Base-by-base conservation (phyloP, 2,797 vertebrate genomes). In the Natrix natrix region DNA sequence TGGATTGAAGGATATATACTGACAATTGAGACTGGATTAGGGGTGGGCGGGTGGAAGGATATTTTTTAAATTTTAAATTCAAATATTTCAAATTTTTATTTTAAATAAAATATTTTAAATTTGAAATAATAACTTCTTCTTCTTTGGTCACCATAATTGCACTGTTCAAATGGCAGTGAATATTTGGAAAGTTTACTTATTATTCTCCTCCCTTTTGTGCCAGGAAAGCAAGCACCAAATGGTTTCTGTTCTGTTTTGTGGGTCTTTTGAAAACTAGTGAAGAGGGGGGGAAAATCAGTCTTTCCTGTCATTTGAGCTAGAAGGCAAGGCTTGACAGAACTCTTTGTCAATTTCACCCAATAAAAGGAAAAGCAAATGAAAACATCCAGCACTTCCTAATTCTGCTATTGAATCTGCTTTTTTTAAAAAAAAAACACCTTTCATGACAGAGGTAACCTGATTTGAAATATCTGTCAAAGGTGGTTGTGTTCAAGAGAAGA, bases 11-110 rank as follows among this genome's bases (percentile, higher is more conserved):
- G n/a, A 69, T 69, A 32, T 26, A 28, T 63, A 63, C 10, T 63
- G 61, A 63, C 26, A 63, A 12, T 63, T 63, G 61, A 63, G 61
- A 63, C 26, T 63, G 61, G 61, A 28, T 63, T 12, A 20, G 20
- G 7, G 7, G 8, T 0, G 60, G 59, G 24, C 26, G 1, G 0
- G 0, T 63, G 28, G 63, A 66, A 66, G n/a, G 63, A 32, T 69
- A 69, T 69, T 69, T 69, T 32, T 69, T 16, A 8, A 69, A 69
- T 16, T 8, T 32, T 16, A 69, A 66, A 32, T 32, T 66, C 2
- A 32, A 69, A 69, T 69, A 32, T 69, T 69, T 66, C 5, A 66
- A n/a, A 0, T 66, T 16, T 69, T 69, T 74, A 74, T 17, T 37
- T 74, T 69, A 69, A 69, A 63, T 12, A 63, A 63, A 28, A 66